phyloP scores from a whole-genome alignment of 2,888 invertebrate genomes.

The Ommatoiulus sabulosus region DNA sequence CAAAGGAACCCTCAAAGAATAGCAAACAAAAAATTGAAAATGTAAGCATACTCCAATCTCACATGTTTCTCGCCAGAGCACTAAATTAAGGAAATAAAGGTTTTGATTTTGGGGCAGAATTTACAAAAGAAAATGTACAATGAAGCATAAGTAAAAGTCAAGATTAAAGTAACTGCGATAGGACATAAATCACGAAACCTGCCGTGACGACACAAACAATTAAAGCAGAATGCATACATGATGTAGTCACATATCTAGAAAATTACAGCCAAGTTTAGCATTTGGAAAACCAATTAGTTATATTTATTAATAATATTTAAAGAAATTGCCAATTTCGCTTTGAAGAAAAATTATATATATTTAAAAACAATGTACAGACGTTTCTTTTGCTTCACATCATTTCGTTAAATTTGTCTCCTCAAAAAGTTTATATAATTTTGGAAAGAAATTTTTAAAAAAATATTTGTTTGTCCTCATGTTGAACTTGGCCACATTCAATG shows the following conservation, averaged over 20 bases:
- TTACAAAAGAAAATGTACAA: slow-evolving; percentile 4
- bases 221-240: slow-evolving; percentile 4
- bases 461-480: background rate
- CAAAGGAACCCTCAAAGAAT: background rate
- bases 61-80: background rate
- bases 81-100: background rate
- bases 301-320: background rate
- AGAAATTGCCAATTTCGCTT: slow-evolving; percentile 23
- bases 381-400: background rate
- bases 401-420: background rate
- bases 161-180: background rate
- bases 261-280: background rate
- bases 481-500: background rate
- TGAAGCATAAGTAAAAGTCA: background rate
- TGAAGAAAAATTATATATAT: background rate
- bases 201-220: slow-evolving; percentile 12
- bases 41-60: background rate
- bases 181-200: slow-evolving; percentile 27
- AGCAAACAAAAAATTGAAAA: background rate
- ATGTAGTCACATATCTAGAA: background rate
- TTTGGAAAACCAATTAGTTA: background rate
- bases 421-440: background rate
- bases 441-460: background rate
- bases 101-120: background rate
- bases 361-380: background rate